Percentiles rank a stretch among this genome's conserved stretches.
These are phyloP conservation scores for Brachypodius melanocephalos DNA, from an alignment of 2,113 vertebrate species.

Conservation along the genomic window DNA sequence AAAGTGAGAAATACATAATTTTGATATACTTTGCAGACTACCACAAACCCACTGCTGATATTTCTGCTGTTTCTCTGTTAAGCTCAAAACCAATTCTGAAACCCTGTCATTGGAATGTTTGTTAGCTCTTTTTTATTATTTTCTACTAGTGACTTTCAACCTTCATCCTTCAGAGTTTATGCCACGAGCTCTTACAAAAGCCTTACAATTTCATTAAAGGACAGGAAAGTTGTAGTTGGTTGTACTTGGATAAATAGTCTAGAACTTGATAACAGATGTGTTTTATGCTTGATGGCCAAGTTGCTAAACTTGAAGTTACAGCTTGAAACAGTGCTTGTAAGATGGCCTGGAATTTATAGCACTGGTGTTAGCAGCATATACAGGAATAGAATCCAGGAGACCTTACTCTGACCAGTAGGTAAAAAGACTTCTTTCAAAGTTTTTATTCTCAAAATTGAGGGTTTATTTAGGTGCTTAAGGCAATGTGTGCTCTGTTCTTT, in stretches of 20 bases:
- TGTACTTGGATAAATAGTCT: not conserved
- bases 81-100: not conserved
- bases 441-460: not conserved
- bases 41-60: not conserved
- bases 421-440: not conserved
- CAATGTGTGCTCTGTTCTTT: not conserved
- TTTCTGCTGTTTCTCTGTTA: not conserved
- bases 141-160: not conserved
- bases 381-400: not conserved
- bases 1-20: not conserved
- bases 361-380: not conserved
- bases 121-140: not conserved
- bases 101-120: not conserved
- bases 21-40: not conserved
- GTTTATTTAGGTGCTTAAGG: not conserved
- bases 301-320: not conserved
- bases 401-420: not conserved
- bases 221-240: not conserved
- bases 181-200: not conserved
- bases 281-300: not conserved
- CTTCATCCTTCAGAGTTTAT: not conserved
- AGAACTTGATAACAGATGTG: not conserved
- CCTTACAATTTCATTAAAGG: not conserved
- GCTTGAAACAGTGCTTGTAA: not conserved
- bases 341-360: not conserved